Base-by-base conservation (phyloP, 2,797 vertebrate genomes). In the Allobates femoralis region DNA sequence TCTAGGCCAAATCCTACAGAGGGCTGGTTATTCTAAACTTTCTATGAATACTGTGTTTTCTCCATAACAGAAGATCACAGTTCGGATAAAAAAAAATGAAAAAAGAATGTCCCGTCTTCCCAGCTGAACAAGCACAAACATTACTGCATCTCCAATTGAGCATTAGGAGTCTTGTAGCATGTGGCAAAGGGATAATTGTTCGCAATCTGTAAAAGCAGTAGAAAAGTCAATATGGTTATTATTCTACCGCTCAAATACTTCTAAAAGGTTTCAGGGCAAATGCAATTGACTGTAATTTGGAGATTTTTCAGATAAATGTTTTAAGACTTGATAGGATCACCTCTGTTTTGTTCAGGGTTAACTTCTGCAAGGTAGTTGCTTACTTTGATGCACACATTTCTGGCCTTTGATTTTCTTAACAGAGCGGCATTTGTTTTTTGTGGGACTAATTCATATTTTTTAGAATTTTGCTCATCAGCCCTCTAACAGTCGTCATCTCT, bases 151-250 rank as follows among this genome's bases (percentile, higher is more conserved):
- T 73, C 56, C 55, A 51, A 53, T 60, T 8, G 51, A 77, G 32
- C 58, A 76, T 56, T 77, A 60, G 53, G 34, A 23, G 19, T 85
- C 21, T 75, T 64, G 67, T 71, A 82, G 60, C n/a, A 83, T 83
- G 34, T 77, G 71, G 80, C 79, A 82, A 67, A n/a, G 71, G 28
- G 77, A 83, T 86, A 86, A 86, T 83, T 86, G 85, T 75, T 76
- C 5, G 41, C 85, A 86, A 76, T 86, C 67, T 83, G 73, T 78
- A 83, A 83, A 86, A 86, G 73, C 73, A 56, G 41, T 51, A 81
- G 67, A 80, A 86, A 76, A 81, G 85, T 86, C 85, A 76, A 86
- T 83, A 86, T 66, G 18, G 85, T 86, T 86, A 86, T 86, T 86
- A 86, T 86, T 82, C 71, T 23, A 46, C 73, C 51, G 85, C 81